Evolutionary conservation across 2,797 vertebrate species (phyloP).

Genomic region (Gephyroberyx darwinii): DNA sequence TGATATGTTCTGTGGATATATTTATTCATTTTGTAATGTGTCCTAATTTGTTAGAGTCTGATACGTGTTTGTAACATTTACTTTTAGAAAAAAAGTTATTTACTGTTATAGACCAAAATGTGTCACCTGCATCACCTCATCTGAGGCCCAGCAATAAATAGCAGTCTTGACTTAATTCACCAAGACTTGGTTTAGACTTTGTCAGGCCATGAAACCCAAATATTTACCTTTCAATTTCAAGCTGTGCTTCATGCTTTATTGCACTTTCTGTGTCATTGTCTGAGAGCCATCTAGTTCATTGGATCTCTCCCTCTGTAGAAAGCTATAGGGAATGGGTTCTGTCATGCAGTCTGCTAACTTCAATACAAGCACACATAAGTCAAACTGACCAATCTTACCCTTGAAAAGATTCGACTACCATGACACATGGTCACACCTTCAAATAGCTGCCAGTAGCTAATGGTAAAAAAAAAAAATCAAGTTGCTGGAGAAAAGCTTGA

Average conservation of each 20-base stretch:
- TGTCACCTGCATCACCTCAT: too few relatives aligned
- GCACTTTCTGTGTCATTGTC: conserved; percentile 6
- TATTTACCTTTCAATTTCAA: conserved; percentile 28
- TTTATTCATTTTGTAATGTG: too few relatives aligned
- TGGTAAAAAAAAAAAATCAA: too few relatives aligned
- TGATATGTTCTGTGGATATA: too few relatives aligned
- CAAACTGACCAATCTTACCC: conserved; percentile 12
- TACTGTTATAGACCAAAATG: too few relatives aligned
- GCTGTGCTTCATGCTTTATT: conserved; percentile 23
- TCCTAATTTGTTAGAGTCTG: too few relatives aligned
- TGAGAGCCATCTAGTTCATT: conserved; percentile 24
- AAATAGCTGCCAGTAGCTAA: background rate
- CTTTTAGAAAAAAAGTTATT: too few relatives aligned
- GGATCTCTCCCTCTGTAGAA: conserved; percentile 18
- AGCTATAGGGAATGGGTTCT: conserved; percentile 5
- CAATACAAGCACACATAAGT: conserved; percentile 5
- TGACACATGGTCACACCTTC: background rate
- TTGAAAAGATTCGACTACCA: background rate
- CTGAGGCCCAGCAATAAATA: background rate
- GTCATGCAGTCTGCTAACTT: conserved; percentile 2
- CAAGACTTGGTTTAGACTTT: background rate
- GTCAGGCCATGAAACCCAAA: background rate
- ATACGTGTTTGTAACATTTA: too few relatives aligned
- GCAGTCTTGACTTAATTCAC: conserved; percentile 3
- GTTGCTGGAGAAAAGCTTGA: too few relatives aligned